Percentiles rank a stretch among this genome's conserved stretches.
phyloP scores from a whole-genome alignment of 2,113 vertebrate species.

The Cavia aperea region DNA sequence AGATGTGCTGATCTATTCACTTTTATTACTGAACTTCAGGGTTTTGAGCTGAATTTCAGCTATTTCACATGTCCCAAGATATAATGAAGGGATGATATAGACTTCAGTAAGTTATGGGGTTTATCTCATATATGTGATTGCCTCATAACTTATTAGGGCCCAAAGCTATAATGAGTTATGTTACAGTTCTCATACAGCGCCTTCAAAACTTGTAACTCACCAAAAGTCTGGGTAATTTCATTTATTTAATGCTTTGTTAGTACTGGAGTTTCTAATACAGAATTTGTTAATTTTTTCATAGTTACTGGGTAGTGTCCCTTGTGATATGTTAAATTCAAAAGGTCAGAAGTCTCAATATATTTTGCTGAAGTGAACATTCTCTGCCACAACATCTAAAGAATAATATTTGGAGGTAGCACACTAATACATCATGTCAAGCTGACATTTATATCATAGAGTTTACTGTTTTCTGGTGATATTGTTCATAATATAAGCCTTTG shows the following conservation, averaged over 20 bases:
- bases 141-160: slow-evolving; percentile 73
- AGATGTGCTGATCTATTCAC: slow-evolving; percentile 66
- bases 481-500: slow-evolving; percentile 70
- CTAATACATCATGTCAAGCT: slow-evolving; percentile 64
- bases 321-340: slow-evolving; percentile 69
- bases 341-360: slow-evolving; percentile 64
- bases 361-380: slow-evolving; percentile 62
- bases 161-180: slow-evolving; percentile 73
- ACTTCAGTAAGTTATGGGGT: slow-evolving; percentile 69
- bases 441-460: slow-evolving; percentile 64
- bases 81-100: slow-evolving; percentile 74
- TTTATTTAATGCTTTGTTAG: slow-evolving; percentile 73
- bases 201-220: slow-evolving; percentile 72
- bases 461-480: slow-evolving; percentile 54
- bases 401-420: slow-evolving; percentile 58
- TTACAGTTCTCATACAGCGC: slow-evolving; percentile 63
- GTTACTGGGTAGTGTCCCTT: slow-evolving; percentile 56
- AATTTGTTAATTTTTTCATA: slow-evolving; percentile 69
- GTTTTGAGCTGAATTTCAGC: slow-evolving; percentile 60
- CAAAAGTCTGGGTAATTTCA: slow-evolving; percentile 65
- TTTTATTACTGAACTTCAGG: slow-evolving; percentile 70
- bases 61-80: slow-evolving; percentile 68
- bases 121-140: slow-evolving; percentile 70
- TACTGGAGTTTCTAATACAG: slow-evolving; percentile 58
- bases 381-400: slow-evolving; percentile 43